phyloP scores from a whole-genome alignment of 92 coral and sea anemone genomes.

The Zoanthus gigantus region DNA sequence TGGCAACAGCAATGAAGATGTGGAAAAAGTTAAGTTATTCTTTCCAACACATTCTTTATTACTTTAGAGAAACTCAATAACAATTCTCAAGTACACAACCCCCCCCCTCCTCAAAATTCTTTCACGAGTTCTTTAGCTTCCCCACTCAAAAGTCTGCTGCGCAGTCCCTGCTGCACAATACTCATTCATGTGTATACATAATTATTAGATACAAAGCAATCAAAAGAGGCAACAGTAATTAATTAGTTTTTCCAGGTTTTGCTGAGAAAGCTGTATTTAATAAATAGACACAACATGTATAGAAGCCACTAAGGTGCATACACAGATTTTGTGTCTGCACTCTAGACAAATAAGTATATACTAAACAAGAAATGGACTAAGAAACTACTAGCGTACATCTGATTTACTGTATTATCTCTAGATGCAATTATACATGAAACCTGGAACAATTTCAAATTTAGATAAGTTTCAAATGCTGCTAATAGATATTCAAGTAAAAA shows the following conservation, averaged over 20 bases:
- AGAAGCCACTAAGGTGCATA: slow-evolving; percentile 28
- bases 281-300: slow-evolving; percentile 13
- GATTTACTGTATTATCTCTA: slow-evolving; percentile 16
- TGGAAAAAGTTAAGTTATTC: neutral
- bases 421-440: slow-evolving; percentile 27
- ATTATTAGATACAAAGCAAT: slow-evolving; percentile 17
- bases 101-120: neutral
- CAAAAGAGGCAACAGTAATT: slow-evolving; percentile 13
- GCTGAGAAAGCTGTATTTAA: slow-evolving; percentile 24
- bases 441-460: slow-evolving; percentile 7
- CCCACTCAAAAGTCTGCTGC: slow-evolving; percentile 4
- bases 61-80: neutral
- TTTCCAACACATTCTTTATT: neutral
- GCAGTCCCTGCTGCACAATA: slow-evolving; percentile 11
- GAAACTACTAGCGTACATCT: slow-evolving; percentile 10
- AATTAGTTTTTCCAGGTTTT: slow-evolving; percentile 28
- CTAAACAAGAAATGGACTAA: slow-evolving; percentile 23
- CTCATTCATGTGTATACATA: slow-evolving; percentile 8
- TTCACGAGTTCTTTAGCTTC: neutral
- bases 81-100: neutral
- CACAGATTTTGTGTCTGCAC: slow-evolving; percentile 27
- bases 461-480: slow-evolving; percentile 13
- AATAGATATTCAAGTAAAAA: neutral
- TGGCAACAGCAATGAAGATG: slow-evolving; percentile 3
- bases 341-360: slow-evolving; percentile 14